Evolutionary conservation across 1,140 invertebrate species (phyloP).

Genomic region (Drosophila asahinai): DNA sequence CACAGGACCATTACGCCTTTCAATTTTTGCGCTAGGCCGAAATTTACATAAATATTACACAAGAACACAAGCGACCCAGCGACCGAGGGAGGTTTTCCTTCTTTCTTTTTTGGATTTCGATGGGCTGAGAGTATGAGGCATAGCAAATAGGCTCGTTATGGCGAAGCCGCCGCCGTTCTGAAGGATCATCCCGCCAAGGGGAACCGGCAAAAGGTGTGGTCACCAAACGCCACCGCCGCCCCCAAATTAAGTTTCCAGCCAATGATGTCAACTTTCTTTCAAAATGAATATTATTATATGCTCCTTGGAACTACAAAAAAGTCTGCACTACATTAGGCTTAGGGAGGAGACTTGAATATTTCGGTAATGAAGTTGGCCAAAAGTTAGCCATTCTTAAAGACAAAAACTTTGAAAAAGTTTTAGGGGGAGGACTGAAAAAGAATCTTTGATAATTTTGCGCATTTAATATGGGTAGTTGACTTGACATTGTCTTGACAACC

Average conservation of each 20-base stretch:
- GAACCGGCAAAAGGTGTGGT: conserved; percentile 74
- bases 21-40: conserved; percentile 64
- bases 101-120: conserved; percentile 26
- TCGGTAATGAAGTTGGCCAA: conserved; percentile 17
- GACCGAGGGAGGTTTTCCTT: conserved; percentile 1
- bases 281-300: conserved; percentile 20
- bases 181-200: conserved; percentile 47
- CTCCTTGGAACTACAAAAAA: conserved; percentile 8
- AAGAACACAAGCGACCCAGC: conserved; percentile 31
- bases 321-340: conserved; percentile 33
- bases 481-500: conserved; percentile 39
- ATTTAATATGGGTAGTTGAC: conserved; percentile 37
- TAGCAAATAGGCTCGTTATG: conserved; percentile 80
- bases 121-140: conserved; percentile 50
- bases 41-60: conserved; percentile 81
- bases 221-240: conserved; percentile 16
- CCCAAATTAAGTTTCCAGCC: conserved; percentile 55
- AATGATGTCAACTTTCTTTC: conserved; percentile 42
- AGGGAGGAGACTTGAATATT: conserved; percentile 6
- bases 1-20: conserved; percentile 77
- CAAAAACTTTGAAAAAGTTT: conserved; percentile 6
- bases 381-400: conserved; percentile 20
- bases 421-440: neutral
- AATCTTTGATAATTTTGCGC: conserved; percentile 33
- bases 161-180: conserved; percentile 8